Conservation (phyloP, 2,888 invertebrate genomes). For the Agrilus biguttatus region DNA sequence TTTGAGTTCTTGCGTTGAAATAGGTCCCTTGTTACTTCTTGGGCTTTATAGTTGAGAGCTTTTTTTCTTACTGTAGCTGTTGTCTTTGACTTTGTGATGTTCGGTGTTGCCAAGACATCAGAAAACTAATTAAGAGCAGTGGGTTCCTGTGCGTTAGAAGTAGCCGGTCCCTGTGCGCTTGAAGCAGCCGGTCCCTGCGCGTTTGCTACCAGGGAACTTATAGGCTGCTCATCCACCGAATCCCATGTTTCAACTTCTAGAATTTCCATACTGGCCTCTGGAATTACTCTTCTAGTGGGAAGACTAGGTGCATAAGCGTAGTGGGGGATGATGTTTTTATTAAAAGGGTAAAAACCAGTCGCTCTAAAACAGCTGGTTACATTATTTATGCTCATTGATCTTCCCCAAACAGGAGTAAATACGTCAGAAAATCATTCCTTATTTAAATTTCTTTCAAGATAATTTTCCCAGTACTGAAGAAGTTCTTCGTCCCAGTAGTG, state of each 20-base stretch:
- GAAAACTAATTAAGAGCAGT: background rate
- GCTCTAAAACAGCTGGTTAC: constrained; percentile 13
- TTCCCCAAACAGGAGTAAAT: constrained; percentile 12
- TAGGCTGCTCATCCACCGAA: no score
- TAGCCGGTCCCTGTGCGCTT: no score
- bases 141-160: no score
- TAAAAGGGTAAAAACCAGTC: constrained; percentile 11
- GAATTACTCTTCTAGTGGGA: no score
- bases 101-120: background rate
- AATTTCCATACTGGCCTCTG: background rate
- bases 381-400: constrained; percentile 6
- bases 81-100: background rate
- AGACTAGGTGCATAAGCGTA: constrained; percentile 12
- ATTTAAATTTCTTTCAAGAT: constrained; percentile 1
- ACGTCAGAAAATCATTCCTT: constrained; percentile 14
- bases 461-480: constrained; percentile 15
- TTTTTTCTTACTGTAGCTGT: background rate
- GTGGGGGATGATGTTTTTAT: constrained; percentile 7
- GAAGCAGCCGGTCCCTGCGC: no score
- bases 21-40: no score
- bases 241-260: no score
- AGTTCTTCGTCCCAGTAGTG: constrained; percentile 21
- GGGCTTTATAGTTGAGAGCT: no score
- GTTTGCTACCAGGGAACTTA: no score
- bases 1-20: no score